phyloP scores from a whole-genome alignment of 1,140 invertebrate species.

The Calliopsis andreniformis region DNA sequence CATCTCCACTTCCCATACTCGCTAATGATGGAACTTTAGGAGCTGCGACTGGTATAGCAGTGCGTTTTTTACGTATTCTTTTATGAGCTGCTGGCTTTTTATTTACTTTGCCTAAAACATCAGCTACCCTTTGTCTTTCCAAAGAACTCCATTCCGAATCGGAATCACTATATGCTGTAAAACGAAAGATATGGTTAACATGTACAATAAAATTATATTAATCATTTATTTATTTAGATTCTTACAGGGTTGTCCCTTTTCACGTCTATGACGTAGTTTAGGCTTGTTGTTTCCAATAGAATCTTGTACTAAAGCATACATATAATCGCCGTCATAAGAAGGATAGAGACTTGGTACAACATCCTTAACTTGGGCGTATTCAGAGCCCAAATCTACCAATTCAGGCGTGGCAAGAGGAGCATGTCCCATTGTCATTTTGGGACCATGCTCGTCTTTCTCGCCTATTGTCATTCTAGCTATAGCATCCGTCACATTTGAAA shows the following conservation, averaged over 20 bases:
- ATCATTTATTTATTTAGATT: not conserved
- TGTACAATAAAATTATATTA: constrained; percentile 11
- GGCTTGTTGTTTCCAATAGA: constrained; percentile 83
- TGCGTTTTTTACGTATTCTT: constrained; percentile 88
- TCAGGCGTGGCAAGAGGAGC: constrained; percentile 92
- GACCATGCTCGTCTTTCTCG: constrained; percentile 82
- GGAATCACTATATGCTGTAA: constrained; percentile 89
- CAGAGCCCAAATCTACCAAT: constrained; percentile 87
- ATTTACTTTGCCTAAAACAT: constrained; percentile 85
- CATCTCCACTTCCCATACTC: constrained; percentile 75
- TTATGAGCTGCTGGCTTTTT: constrained; percentile 90
- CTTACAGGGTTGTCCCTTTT: constrained; percentile 86
- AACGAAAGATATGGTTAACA: constrained; percentile 46
- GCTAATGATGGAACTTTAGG: constrained; percentile 87
- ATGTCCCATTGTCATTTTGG: constrained; percentile 83
- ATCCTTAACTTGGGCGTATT: constrained; percentile 86
- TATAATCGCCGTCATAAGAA: constrained; percentile 83
- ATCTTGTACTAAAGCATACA: constrained; percentile 85
- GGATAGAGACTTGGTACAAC: constrained; percentile 84
- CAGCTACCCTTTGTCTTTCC: constrained; percentile 86
- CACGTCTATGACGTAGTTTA: constrained; percentile 83
- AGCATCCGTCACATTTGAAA: constrained; percentile 93
- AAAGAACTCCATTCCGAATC: constrained; percentile 93
- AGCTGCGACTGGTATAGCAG: constrained; percentile 91
- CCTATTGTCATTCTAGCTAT: constrained; percentile 89